Percentiles rank a stretch among this genome's conserved stretches.
These are phyloP conservation scores for Poicephalus meyeri DNA, from an alignment of 2,113 vertebrate species.

Conservation along the genomic window DNA sequence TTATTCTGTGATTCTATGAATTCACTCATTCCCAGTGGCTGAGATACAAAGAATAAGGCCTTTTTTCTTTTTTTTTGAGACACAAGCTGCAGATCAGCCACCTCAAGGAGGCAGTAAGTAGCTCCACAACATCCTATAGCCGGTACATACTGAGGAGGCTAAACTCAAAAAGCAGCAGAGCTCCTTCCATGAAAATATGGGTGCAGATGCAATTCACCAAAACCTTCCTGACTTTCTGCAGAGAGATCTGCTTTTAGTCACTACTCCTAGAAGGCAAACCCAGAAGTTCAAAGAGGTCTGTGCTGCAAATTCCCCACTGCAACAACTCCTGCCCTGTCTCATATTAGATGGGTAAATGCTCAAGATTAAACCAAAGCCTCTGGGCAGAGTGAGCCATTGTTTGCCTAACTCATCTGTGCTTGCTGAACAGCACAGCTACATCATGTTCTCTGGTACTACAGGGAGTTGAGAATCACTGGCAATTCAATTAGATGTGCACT, in stretches of 20 bases:
- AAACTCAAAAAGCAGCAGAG: not conserved
- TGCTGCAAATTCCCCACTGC: not conserved
- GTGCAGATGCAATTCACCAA: not conserved
- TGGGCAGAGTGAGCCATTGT: conserved; percentile 29
- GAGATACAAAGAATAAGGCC: not conserved
- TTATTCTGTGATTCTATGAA: not conserved
- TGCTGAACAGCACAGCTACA: conserved; percentile 26
- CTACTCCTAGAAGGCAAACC: not conserved
- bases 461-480: conserved; percentile 60
- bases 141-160: not conserved
- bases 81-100: not conserved
- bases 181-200: not conserved
- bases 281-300: not conserved
- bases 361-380: conserved; percentile 38
- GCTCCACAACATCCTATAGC: not conserved
- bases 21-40: not conserved
- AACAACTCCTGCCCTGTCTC: not conserved
- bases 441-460: conserved; percentile 30
- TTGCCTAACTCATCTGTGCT: conserved; percentile 40
- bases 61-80: not conserved
- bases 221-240: not conserved
- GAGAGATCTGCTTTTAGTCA: not conserved
- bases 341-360: not conserved
- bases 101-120: not conserved
- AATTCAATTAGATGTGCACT: conserved; percentile 73